These are phyloP conservation scores for Pteropus rufus DNA, from an alignment of 2,797 vertebrate species.

Conservation along the genomic window DNA sequence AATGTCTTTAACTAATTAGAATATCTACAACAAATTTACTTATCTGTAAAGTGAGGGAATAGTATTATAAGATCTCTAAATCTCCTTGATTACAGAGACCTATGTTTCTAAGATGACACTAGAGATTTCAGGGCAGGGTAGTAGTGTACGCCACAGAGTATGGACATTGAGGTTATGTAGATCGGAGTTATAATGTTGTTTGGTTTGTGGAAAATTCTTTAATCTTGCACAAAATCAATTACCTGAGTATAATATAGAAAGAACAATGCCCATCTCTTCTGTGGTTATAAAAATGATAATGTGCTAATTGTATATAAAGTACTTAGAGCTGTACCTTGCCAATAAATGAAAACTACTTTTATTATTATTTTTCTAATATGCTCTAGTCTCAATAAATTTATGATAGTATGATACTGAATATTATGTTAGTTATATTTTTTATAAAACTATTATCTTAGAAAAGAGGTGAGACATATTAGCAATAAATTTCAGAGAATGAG, in stretches of 20 bases:
- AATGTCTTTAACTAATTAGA: not conserved
- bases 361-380: not conserved
- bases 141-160: not conserved
- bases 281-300: not conserved
- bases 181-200: not conserved
- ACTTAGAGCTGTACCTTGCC: not conserved
- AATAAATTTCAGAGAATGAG: not conserved
- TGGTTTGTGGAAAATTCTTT: not conserved
- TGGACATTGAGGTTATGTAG: not conserved
- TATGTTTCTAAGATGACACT: not conserved
- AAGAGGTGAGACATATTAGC: not conserved
- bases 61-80: not conserved
- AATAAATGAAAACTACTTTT: conserved; percentile 23
- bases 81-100: not conserved
- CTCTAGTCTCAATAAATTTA: conserved; percentile 11
- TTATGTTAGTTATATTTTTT: not conserved
- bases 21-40: not conserved
- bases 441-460: conserved; percentile 8
- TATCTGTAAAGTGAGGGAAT: not conserved
- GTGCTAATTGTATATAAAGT: not conserved
- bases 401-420: not conserved
- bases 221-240: not conserved
- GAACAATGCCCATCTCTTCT: not conserved
- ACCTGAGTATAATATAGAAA: not conserved
- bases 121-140: not conserved